These are phyloP conservation scores for Chymomyza fuscimana DNA, from an alignment of 2,888 invertebrate genomes.

Conservation along the genomic window DNA sequence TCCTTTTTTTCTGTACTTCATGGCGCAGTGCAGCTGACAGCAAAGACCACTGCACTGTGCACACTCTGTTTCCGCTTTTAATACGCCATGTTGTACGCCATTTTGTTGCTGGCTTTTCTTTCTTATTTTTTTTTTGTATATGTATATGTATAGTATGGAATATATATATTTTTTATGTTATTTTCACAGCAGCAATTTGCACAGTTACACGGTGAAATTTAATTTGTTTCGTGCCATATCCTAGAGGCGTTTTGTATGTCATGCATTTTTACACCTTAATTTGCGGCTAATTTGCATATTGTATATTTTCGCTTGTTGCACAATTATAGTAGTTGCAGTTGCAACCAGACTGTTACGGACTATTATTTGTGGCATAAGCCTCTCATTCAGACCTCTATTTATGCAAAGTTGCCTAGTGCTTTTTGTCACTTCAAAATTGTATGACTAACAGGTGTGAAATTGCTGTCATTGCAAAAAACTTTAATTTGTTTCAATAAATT, in stretches of 20 bases:
- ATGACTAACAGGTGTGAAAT: conserved; percentile 39
- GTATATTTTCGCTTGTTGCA: conserved; percentile 52
- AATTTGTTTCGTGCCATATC: conserved; percentile 63
- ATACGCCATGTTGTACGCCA: neutral
- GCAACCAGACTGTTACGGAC: conserved; percentile 2
- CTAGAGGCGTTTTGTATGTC: conserved; percentile 63
- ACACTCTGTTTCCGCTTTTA: conserved; percentile 21
- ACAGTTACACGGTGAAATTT: conserved; percentile 53
- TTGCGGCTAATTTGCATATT: conserved; percentile 68
- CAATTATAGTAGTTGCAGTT: conserved; percentile 40
- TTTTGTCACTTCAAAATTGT: conserved; percentile 22
- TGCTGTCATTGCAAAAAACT: conserved; percentile 18
- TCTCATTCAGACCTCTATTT: neutral
- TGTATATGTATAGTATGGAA: neutral
- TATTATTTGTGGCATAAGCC: neutral
- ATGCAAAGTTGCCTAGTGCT: neutral
- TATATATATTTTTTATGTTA: neutral
- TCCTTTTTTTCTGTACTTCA: conserved; percentile 14
- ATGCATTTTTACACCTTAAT: conserved; percentile 71
- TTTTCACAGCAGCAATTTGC: conserved; percentile 34
- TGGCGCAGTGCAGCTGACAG: neutral
- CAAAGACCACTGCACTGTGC: conserved; percentile 18
- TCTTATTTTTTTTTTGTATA: neutral
- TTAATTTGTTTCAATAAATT: conserved; percentile 9
- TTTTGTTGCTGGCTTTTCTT: conserved; percentile 1